A percentile compares a stretch with the other conserved stretches of the same genome.
Evolutionary conservation across 2,113 vertebrate species (phyloP).

Genomic region (Pluvianellus socialis): DNA sequence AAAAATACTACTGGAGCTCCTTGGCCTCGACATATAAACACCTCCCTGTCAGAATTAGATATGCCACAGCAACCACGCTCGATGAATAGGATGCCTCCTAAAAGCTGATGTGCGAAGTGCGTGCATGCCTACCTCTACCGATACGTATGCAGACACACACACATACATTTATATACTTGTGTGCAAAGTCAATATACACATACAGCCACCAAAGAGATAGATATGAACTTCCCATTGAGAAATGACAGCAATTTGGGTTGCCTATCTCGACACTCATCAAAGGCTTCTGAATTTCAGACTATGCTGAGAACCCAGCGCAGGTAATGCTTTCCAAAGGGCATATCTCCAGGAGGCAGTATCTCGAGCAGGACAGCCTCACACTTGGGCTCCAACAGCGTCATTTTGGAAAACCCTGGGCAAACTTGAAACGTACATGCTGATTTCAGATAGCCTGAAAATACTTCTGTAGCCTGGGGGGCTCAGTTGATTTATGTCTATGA

Average conservation of each 20-base stretch:
- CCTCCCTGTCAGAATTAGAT: background rate
- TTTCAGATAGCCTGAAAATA: background rate
- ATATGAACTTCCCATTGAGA: background rate
- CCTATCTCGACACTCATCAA: background rate
- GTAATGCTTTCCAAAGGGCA: background rate
- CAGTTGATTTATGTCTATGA: background rate
- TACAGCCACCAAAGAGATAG: background rate
- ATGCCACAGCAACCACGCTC: background rate
- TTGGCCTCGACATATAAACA: background rate
- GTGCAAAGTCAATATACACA: background rate
- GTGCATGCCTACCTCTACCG: background rate
- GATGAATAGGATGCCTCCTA: background rate
- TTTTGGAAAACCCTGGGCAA: background rate
- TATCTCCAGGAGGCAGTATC: background rate
- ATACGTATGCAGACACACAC: background rate
- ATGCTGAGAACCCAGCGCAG: background rate
- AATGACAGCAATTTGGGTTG: background rate
- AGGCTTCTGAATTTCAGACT: background rate
- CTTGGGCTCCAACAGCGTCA: background rate
- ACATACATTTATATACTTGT: background rate
- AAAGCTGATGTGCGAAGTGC: background rate
- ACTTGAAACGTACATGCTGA: background rate
- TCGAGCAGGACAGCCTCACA: background rate
- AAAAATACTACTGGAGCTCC: background rate
- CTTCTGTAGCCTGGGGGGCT: background rate